Base-by-base conservation (phyloP, 1,140 invertebrate species). In the Hydropsyche tenuis region DNA sequence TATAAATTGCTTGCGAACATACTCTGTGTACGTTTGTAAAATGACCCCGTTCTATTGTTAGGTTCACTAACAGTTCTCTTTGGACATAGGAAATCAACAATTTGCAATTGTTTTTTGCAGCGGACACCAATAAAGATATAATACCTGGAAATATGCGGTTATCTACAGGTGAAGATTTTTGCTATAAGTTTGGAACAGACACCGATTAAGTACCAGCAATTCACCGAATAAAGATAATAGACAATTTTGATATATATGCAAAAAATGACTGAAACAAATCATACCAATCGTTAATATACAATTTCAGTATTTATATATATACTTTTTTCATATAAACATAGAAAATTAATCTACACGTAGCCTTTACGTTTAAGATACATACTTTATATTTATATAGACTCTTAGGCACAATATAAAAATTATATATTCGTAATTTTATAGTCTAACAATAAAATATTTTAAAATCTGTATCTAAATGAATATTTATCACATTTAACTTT, bases 41-140 rank as follows among this genome's bases (percentile, higher is more conserved):
- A 20, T 77, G 75, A 71, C 73, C 75, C 64, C 72, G 73, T 42
- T 74, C 70, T 69, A 74, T 77, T 74, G 73, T 77, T 65, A 64
- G 60, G 51, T 74, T 77, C 75, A 72, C 70, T 65, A 65, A 77
- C 75, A 74, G 72, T 70, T 23, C 11, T 23, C 23, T 23, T 37
- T 66, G n/a, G 16, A 46, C 48, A 74, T 74, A 46, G 75, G 75
- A 77, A 74, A 70, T 74, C n/a, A 69, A 20, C 73, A 68, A 73
- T 77, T 77, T 77, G 70, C 14, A 72, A 43, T 74, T 65, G 42
- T 63, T 70, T 73, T 45, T 11, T 68, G 53, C 46, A 46, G 6
- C 25, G 7, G 37, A 65, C 18, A 60, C 56, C 56, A 23, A 27
- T 23, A 23, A 23, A 22, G 22, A 25, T 25, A 60, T 25, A 60